A percentile compares a stretch with the other conserved stretches of the same genome.
phyloP scores from a whole-genome alignment of 2,113 vertebrate species.

The Echinops telfairi region DNA sequence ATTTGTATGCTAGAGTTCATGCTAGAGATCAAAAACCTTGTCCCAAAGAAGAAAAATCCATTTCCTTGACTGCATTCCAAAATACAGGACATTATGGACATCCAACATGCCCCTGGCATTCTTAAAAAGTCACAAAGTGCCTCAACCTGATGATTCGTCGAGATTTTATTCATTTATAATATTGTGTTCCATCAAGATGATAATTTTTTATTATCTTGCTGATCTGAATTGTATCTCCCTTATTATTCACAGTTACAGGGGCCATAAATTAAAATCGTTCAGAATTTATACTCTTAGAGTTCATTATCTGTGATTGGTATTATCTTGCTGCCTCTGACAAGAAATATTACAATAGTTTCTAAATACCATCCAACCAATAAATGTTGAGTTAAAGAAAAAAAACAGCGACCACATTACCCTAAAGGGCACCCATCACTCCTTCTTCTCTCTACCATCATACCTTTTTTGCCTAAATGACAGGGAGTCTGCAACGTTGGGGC shows the following conservation, averaged over 20 bases:
- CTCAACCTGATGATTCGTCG: conserved; percentile 77
- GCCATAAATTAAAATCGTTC: conserved; percentile 86
- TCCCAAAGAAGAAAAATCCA: conserved; percentile 39
- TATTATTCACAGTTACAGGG: conserved; percentile 83
- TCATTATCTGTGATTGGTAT: conserved; percentile 86
- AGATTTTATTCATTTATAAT: conserved; percentile 86
- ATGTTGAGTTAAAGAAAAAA: conserved; percentile 61
- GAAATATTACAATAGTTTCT: conserved; percentile 76
- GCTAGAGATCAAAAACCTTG: not conserved
- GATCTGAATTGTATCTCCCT: conserved; percentile 76
- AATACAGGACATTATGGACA: not conserved
- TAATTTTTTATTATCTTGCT: conserved; percentile 85
- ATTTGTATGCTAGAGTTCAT: not conserved
- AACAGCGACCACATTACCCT: not conserved
- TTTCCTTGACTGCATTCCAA: not conserved
- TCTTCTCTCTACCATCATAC: not conserved
- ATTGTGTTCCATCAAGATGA: conserved; percentile 83
- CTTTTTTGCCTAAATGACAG: not conserved
- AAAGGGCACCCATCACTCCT: conserved; percentile 13
- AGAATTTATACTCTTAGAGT: conserved; percentile 85
- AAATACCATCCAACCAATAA: conserved; percentile 80
- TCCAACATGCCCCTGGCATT: conserved; percentile 50
- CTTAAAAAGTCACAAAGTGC: conserved; percentile 70
- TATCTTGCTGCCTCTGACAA: conserved; percentile 77
- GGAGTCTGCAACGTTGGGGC: not conserved